These are phyloP conservation scores for Ceramica pisi DNA, from an alignment of 2,888 invertebrate species.

Conservation along the genomic window DNA sequence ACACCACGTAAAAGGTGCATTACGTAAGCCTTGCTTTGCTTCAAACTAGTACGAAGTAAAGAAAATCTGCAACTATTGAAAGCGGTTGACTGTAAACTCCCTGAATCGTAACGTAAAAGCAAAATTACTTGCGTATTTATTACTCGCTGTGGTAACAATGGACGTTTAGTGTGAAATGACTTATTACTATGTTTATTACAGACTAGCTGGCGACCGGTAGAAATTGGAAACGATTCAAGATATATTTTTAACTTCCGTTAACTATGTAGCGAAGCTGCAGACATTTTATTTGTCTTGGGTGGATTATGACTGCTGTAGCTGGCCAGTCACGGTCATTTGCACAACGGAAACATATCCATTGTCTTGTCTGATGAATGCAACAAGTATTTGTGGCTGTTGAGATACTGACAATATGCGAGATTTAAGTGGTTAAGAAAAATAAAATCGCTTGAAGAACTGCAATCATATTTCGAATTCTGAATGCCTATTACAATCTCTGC, in stretches of 20 bases:
- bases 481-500: not conserved
- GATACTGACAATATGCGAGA: not conserved
- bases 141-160: conserved; percentile 12
- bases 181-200: conserved; percentile 30
- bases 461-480: not conserved
- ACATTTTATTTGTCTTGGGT: conserved; percentile 22
- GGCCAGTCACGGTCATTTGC: conserved; percentile 15
- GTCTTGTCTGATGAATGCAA: conserved; percentile 39
- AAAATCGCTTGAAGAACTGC: not conserved
- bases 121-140: conserved; percentile 4
- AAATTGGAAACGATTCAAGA: conserved; percentile 55
- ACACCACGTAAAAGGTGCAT: not conserved
- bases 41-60: not conserved
- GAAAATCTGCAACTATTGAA: not conserved
- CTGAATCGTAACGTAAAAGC: not conserved
- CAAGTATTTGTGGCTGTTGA: conserved; percentile 11
- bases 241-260: conserved; percentile 49
- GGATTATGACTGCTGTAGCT: not conserved
- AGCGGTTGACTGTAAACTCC: not conserved
- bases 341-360: conserved; percentile 27
- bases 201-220: conserved; percentile 42
- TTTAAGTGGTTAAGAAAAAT: not conserved
- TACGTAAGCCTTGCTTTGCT: not conserved
- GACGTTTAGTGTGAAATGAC: conserved; percentile 14
- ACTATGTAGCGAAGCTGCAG: not conserved